Percentiles rank a stretch among this genome's conserved stretches.
These are phyloP conservation scores for Phenganax stokvisi DNA, from an alignment of 92 coral and sea anemone genomes.

Conservation along the genomic window DNA sequence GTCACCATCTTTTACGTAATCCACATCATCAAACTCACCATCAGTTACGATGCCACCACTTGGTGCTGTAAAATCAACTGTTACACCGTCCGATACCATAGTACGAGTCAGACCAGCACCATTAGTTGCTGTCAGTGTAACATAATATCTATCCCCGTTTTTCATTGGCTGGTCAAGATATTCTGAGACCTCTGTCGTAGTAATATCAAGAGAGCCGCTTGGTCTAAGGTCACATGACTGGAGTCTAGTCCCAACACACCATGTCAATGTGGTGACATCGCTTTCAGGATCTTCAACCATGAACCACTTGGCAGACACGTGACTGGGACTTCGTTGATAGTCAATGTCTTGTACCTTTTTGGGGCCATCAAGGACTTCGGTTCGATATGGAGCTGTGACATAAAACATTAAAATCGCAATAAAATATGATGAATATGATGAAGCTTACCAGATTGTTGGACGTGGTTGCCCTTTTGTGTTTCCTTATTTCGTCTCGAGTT, in stretches of 20 bases:
- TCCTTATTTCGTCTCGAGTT: too few species aligned
- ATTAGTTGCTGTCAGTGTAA: conserved; percentile 74
- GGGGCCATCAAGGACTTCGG: conserved; percentile 55
- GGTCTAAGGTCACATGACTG: conserved; percentile 57
- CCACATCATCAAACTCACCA: conserved; percentile 49
- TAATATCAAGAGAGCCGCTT: conserved; percentile 29
- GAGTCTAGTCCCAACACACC: conserved; percentile 79
- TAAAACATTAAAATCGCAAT: too few species aligned
- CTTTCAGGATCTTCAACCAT: conserved; percentile 82
- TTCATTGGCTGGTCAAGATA: conserved; percentile 47
- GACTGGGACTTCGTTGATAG: conserved; percentile 55
- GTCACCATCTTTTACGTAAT: conserved; percentile 52
- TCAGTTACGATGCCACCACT: conserved; percentile 58
- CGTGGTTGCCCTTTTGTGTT: too few species aligned
- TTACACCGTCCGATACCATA: conserved; percentile 78
- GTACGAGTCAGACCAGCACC: conserved; percentile 68
- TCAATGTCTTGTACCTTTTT: conserved; percentile 58
- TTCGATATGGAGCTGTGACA: conserved; percentile 50
- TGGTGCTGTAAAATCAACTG: conserved; percentile 77
- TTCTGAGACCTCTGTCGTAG: conserved; percentile 45
- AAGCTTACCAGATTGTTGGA: too few species aligned
- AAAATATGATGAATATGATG: too few species aligned
- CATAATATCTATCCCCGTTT: conserved; percentile 63
- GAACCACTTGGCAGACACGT: conserved; percentile 68
- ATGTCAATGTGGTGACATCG: conserved; percentile 60